Base-by-base conservation (phyloP, 2,113 vertebrate genomes). In the Gallinago paraguaiae region DNA sequence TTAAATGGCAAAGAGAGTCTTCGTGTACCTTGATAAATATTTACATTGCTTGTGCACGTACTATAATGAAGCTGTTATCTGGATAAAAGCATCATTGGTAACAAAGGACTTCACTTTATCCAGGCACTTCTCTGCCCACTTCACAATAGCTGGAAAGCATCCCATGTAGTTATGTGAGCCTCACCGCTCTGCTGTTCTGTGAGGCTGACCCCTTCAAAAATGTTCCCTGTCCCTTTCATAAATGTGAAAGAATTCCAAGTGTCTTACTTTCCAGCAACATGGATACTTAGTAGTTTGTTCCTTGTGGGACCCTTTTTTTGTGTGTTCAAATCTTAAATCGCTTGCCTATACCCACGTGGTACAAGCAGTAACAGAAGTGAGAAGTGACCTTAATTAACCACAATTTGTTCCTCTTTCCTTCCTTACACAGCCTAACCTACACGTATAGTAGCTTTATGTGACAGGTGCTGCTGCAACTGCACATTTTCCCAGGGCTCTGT, bases 401-500 rank as follows among this genome's bases (percentile, higher is more conserved):
- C 9, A 78, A 39, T 91, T 86, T 80, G 30, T 67, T 75, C 59
- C 56, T 65, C 64, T 93, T 92, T 77, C 37, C 64, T 80, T 74
- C n/a, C 22, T 74, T 43, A 30, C 30, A 35, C 1, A 5, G 13
- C 35, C 67, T 50, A 88, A 70, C 30, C 68, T 82, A 61, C 41
- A 22, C 5, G 17, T 50, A 46, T 6, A 48, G 25, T 10, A 85
- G 59, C 51, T 72, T 77, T 71, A 82, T 0, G 0, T 67, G 75
- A 74, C 87, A 93, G 85, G 76, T 90, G 71, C 76, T 94, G 79
- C 85, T 83, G 76, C 60, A 92, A 6, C 45, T 67, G 86, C 22
- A 59, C 51, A 51, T 59, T 71, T 94, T 96, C 76, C 54, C 74
- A 82, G 85, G 60, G 56, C 48, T 92, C 64, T 71, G 57, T 61